Percentiles rank a stretch among this genome's conserved stretches.
Evolutionary conservation across 2,888 invertebrate species (phyloP).

Genomic region (Oscheius myriophilus): DNA sequence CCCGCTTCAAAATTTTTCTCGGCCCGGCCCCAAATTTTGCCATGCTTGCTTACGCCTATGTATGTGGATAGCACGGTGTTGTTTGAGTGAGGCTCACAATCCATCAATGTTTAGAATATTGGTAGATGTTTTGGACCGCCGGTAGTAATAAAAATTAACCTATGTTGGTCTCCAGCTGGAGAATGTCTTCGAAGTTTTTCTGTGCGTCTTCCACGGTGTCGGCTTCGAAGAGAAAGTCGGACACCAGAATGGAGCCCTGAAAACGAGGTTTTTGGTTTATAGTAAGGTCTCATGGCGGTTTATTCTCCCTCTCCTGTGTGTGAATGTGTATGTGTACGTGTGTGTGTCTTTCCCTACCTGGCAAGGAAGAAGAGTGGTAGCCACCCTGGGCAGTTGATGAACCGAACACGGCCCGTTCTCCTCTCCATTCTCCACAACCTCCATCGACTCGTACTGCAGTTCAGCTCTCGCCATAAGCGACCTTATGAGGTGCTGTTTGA

Average conservation of each 20-base stretch:
- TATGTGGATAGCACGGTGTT: no score
- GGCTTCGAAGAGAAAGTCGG: constrained; percentile 57
- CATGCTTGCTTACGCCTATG: no score
- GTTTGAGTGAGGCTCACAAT: no score
- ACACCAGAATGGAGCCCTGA: constrained; percentile 50
- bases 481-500: constrained; percentile 53
- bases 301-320: background rate
- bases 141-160: constrained; percentile 32
- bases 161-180: constrained; percentile 50
- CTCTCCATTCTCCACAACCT: constrained; percentile 42
- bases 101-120: no score
- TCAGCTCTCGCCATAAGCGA: constrained; percentile 52
- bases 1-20: no score
- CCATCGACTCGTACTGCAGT: constrained; percentile 61
- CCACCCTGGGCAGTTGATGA: constrained; percentile 50
- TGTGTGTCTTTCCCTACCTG: no score
- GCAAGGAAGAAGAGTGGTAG: constrained; percentile 45
- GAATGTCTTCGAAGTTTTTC: constrained; percentile 56
- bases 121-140: background rate
- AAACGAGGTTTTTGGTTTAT: background rate
- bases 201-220: constrained; percentile 58
- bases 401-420: constrained; percentile 34
- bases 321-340: no score
- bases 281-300: no score
- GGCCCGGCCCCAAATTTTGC: no score